Evolutionary conservation across 2,888 invertebrate genomes (phyloP), one percentile per base, ranked within the genome.

Genomic region (Fragum whitleyi): DNA sequence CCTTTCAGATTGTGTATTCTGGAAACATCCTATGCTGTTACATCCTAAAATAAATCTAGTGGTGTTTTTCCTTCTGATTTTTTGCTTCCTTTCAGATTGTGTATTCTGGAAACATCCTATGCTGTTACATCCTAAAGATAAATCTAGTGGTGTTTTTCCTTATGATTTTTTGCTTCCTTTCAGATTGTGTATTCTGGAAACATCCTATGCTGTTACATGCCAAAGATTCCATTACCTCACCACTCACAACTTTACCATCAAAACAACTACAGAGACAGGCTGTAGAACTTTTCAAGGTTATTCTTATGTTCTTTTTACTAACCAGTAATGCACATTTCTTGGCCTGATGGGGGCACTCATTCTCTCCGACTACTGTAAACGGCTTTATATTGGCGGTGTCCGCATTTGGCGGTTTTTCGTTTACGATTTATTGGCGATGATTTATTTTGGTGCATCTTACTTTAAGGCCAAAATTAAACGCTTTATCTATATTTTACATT

Each of bases 21-120:
- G 98, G 98, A 96, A 98, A 94, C 98, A 98, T 95, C 98, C 98
- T 1, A 96, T 97, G 71, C 94, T 98, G 83, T 95, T 98, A 39
- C 97, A 98, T 94, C 97, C 97, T 62, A 98, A 98, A 94, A 98
- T 90, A n/a, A n/a, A n/a, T n/a, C n/a, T n/a, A n/a, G n/a, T n/a
- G n/a, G n/a, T n/a, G n/a, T n/a, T n/a, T n/a, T n/a, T n/a, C 16
- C 32, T 36, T 39, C 39, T 39, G 14, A 14, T 14, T 2, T 61
- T 53, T 26, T 55, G 14, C 7, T 5, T 53, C 14, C 23, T 81
- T 87, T 5, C 87, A 92, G 92, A 87, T 61, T 89, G 90, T 51
- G 97, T 97, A 70, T 95, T 98, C 81, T 98, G 98, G 98, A 96
- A 98, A 94, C 98, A 98, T 95, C 98, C 98, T 1, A 96, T 97